A percentile compares a stretch with the other conserved stretches of the same genome.
Evolutionary conservation across 2,888 invertebrate species (phyloP).

Genomic region (Xanthia icteritia): DNA sequence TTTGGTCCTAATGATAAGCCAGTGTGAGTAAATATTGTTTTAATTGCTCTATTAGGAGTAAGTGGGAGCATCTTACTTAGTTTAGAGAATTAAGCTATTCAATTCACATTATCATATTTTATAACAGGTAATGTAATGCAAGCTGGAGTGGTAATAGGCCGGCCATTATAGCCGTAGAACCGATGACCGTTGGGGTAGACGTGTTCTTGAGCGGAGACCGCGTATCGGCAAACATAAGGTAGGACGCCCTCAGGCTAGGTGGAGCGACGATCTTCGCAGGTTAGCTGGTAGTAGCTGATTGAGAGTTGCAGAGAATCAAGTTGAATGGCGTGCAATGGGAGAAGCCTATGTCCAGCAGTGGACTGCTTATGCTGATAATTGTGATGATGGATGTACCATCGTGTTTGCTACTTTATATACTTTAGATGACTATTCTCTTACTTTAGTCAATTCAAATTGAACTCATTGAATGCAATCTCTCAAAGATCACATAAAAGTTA

Average conservation of each 20-base stretch:
- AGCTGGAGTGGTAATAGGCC: not conserved
- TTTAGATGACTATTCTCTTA: not conserved
- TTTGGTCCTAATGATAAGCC: slow-evolving; percentile 31
- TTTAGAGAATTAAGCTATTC: slow-evolving; percentile 32
- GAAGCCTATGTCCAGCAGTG: not conserved
- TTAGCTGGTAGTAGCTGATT: not conserved
- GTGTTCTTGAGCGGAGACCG: not conserved
- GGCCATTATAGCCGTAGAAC: not conserved
- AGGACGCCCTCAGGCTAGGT: not conserved
- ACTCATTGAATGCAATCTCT: not conserved
- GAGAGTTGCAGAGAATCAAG: not conserved
- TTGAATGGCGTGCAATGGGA: not conserved
- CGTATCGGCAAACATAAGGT: not conserved
- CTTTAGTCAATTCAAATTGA: not conserved
- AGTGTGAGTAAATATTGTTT: slow-evolving; percentile 56
- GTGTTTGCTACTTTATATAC: not conserved
- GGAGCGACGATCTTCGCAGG: not conserved
- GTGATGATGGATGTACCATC: not conserved
- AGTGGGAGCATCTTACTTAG: slow-evolving; percentile 33
- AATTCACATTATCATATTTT: slow-evolving; percentile 23
- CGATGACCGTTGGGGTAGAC: not conserved
- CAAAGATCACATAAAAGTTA: not conserved
- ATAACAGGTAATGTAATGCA: not conserved
- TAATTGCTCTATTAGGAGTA: slow-evolving; percentile 47
- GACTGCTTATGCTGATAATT: not conserved